These are phyloP conservation scores for Bryconaethiops microstoma DNA, from an alignment of 2,797 vertebrate species.

Conservation along the genomic window DNA sequence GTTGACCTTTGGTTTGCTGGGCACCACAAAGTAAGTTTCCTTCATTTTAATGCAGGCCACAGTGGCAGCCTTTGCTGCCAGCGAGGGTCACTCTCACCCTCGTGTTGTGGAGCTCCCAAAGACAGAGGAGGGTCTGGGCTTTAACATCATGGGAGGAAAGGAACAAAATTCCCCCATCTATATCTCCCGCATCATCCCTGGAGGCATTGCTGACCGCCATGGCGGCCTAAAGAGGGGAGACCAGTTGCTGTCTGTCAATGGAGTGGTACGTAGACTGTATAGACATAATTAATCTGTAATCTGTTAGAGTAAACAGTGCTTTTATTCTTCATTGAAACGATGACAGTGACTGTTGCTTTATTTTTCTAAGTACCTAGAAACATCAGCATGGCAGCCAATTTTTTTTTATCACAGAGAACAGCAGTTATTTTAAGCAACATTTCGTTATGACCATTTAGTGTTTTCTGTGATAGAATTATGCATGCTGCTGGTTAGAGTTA, in stretches of 20 bases:
- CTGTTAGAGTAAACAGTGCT: not conserved
- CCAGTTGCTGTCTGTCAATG: slow-evolving; percentile 97
- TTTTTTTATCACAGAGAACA: not conserved
- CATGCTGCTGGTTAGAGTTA: not conserved
- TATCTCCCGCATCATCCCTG: slow-evolving; percentile 97
- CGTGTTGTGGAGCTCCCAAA: slow-evolving; percentile 97
- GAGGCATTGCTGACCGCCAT: slow-evolving; percentile 94
- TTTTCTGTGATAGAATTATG: not conserved
- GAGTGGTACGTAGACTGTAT: slow-evolving; percentile 84
- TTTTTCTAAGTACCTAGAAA: not conserved
- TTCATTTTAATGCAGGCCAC: slow-evolving; percentile 82
- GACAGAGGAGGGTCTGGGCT: slow-evolving; percentile 97
- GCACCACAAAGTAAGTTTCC: not conserved
- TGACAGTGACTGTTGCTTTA: not conserved
- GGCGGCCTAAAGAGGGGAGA: slow-evolving; percentile 96
- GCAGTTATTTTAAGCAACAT: not conserved
- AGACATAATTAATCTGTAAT: not conserved
- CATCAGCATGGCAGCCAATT: too few relatives aligned
- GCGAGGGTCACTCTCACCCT: slow-evolving; percentile 97
- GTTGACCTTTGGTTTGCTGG: not conserved
- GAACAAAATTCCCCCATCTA: slow-evolving; percentile 99
- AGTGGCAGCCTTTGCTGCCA: slow-evolving; percentile 97
- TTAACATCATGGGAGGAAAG: slow-evolving; percentile 99
- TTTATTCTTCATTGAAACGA: slow-evolving; percentile 2
- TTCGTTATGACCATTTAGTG: not conserved